Evolutionary conservation across 2,888 invertebrate species (phyloP).

Genomic region (Miltochrista miniata): DNA sequence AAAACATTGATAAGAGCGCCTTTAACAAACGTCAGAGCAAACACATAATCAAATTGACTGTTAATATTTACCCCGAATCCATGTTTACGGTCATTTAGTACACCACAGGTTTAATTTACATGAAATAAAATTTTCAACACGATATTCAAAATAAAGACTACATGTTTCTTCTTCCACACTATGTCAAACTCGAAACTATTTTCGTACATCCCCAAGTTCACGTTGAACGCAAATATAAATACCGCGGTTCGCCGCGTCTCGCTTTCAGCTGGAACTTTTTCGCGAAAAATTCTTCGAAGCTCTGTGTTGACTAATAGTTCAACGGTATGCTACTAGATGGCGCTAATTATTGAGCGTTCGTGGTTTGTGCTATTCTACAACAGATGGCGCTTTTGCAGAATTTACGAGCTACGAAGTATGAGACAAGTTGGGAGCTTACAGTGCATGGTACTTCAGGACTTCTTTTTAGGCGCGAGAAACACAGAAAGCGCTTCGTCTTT

Average conservation of each 20-base stretch:
- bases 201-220: constrained; percentile 76
- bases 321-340: constrained; percentile 44
- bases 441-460: no score
- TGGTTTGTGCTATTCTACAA: constrained; percentile 22
- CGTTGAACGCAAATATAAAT: constrained; percentile 59
- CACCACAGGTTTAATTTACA: constrained; percentile 50
- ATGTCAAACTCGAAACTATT: constrained; percentile 81
- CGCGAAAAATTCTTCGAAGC: constrained; percentile 14
- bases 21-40: constrained; percentile 40
- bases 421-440: no score
- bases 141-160: constrained; percentile 79
- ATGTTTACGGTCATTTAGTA: constrained; percentile 66
- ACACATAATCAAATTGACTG: constrained; percentile 40
- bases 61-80: constrained; percentile 76
- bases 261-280: constrained; percentile 29
- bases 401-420: no score
- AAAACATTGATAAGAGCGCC: constrained; percentile 61
- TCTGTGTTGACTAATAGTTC: constrained; percentile 12
- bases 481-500: no score
- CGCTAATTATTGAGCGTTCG: constrained; percentile 27
- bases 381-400: neutral
- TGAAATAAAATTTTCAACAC: constrained; percentile 64
- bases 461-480: no score
- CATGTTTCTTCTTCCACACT: constrained; percentile 68
- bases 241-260: constrained; percentile 38